These are phyloP conservation scores for Acromyrmex echinatior DNA, from an alignment of 1,140 invertebrate species.

Conservation along the genomic window DNA sequence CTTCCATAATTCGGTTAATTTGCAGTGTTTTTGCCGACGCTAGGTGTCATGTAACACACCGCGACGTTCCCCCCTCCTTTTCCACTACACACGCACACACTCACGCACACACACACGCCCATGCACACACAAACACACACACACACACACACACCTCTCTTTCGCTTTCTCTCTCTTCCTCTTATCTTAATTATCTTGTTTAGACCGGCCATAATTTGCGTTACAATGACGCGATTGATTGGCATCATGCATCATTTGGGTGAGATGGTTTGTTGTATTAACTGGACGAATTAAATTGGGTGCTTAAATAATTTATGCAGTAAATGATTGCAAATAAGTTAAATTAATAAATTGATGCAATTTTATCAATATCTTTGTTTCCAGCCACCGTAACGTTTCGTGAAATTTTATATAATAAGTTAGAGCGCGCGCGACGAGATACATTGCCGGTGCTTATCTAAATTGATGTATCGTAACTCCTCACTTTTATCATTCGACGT, in stretches of 20 bases:
- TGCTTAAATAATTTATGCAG: conserved; percentile 31
- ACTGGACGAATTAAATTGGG: background rate
- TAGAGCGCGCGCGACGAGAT: background rate
- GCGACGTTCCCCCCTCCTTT: background rate
- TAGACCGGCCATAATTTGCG: conserved; percentile 43
- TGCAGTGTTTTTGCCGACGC: conserved; percentile 71
- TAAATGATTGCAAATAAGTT: conserved; percentile 17
- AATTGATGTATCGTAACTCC: conserved; percentile 20
- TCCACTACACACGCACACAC: too few relatives aligned
- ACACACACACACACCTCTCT: too few relatives aligned
- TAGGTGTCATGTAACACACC: conserved; percentile 37
- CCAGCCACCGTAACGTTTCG: background rate
- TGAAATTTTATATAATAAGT: conserved; percentile 17
- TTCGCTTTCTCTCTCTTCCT: background rate
- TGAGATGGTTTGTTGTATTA: conserved; percentile 9
- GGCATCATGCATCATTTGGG: conserved; percentile 33
- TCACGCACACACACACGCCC: background rate
- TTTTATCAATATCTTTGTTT: conserved; percentile 17
- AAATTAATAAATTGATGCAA: conserved; percentile 4
- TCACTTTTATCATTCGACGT: conserved; percentile 10
- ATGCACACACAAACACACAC: background rate
- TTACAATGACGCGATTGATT: conserved; percentile 54
- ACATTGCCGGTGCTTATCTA: conserved; percentile 1
- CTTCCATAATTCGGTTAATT: conserved; percentile 77
- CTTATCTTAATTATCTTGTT: conserved; percentile 30